Evolutionary conservation across 1,140 invertebrate genomes (phyloP).

Genomic region (Cheumatopsyche charites): DNA sequence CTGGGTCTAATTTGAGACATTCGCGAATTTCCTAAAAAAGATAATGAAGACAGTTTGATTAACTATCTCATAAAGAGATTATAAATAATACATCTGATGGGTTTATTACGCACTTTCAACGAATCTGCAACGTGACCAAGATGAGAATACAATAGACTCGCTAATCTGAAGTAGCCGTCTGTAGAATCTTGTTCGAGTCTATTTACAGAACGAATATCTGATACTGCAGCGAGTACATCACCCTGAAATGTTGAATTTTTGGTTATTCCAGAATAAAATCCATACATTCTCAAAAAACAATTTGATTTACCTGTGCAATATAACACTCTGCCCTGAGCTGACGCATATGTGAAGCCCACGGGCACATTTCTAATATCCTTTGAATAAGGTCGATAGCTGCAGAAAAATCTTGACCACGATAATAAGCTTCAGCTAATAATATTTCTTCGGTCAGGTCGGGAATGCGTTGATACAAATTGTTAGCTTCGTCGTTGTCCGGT

Average conservation of each 20-base stretch:
- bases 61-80: no score
- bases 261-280: no score
- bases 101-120: conserved; percentile 72
- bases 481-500: conserved; percentile 78
- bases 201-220: conserved; percentile 88
- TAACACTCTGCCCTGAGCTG: conserved; percentile 88
- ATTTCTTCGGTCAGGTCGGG: conserved; percentile 71
- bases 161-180: conserved; percentile 83
- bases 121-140: conserved; percentile 92
- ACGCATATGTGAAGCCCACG: conserved; percentile 85
- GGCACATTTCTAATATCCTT: conserved; percentile 82
- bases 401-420: conserved; percentile 70
- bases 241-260: conserved; percentile 62
- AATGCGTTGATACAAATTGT: conserved; percentile 69
- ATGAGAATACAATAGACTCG: conserved; percentile 79
- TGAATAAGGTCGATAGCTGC: conserved; percentile 75
- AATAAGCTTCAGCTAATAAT: conserved; percentile 69
- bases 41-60: conserved; percentile 36
- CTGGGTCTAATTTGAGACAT: conserved; percentile 97
- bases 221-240: conserved; percentile 86
- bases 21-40: conserved; percentile 85
- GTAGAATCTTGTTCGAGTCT: conserved; percentile 93
- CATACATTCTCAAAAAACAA: no score
- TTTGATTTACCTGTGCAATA: conserved; percentile 62
- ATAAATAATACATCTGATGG: no score